Evolutionary conservation across 2,797 vertebrate genomes (phyloP), one percentile per base, ranked within the genome.

Genomic region (Neosilurus mollespiculum): DNA sequence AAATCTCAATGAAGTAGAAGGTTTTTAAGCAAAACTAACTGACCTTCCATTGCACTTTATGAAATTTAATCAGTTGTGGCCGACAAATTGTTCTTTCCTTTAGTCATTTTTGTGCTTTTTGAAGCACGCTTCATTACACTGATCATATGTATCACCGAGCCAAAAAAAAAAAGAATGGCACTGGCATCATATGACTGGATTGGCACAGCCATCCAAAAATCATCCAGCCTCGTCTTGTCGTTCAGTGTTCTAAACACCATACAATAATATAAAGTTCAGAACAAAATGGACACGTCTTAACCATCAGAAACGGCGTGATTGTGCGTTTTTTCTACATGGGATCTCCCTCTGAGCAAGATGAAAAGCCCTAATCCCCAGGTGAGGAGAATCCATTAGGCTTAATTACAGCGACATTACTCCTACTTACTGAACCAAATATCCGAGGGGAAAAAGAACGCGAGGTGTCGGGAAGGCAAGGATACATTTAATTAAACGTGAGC

Each of bases 401-500:
- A 92, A 95, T 94, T 90, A 92, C 86, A 87, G 26, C 61, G 84
- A 90, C 89, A 87, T 83, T 89, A 89, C 81, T 86, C 87, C 86
- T 89, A 87, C 89, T 88, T 85, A 90, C 84, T 81, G 86, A 75
- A 84, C 70, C 85, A 76, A 84, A 88, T 58, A 66, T 89, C 90
- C 89, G 85, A 61, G 66, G 80, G 10, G 87, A 14, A 16, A 76
- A 77, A 88, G 81, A 87, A 90, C 37, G 70, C 61, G 51, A 83
- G 80, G 85, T 84, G 85, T 91, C 86, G 82, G 67, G 59, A 89
- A 93, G 91, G 94, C 90, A 93, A 92, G 92, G 88, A 92, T 88
- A 83, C 86, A 92, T 94, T 93, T 92, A 94, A 95, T 94, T 93
- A 94, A 91, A 87, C 83, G 88, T 83, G 87, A 91, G 91, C 88